Evolutionary conservation across 2,888 invertebrate genomes (phyloP).

Genomic region (Thalpophila matura): DNA sequence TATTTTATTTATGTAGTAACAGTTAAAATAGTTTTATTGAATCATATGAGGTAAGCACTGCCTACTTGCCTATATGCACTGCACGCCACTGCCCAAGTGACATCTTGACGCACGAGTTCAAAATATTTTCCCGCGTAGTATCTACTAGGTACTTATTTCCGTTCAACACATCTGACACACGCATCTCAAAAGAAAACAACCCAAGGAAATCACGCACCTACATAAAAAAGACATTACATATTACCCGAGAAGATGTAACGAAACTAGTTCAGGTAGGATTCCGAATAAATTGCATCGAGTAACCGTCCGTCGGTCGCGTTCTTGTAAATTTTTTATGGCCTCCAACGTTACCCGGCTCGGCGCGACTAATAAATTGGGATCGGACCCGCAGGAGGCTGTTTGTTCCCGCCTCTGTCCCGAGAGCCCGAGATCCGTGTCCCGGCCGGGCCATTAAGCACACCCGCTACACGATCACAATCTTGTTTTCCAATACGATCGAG

Average conservation of each 20-base stretch:
- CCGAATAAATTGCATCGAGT: slow-evolving; percentile 69
- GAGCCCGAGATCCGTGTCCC: slow-evolving; percentile 62
- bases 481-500: slow-evolving; percentile 67
- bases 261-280: slow-evolving; percentile 47
- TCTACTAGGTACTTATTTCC: slow-evolving; percentile 33
- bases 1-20: no score
- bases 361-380: slow-evolving; percentile 72
- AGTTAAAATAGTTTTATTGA: no score
- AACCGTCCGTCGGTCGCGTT: slow-evolving; percentile 60
- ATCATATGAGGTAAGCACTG: no score
- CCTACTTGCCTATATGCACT: no score
- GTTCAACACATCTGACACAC: slow-evolving; percentile 11
- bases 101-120: slow-evolving; percentile 12
- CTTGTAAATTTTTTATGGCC: slow-evolving; percentile 72
- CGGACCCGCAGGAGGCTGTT: slow-evolving; percentile 67
- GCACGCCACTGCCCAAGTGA: no score
- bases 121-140: slow-evolving; percentile 6
- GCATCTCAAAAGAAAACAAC: slow-evolving; percentile 23
- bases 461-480: slow-evolving; percentile 69
- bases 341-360: slow-evolving; percentile 49
- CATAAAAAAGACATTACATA: slow-evolving; percentile 44
- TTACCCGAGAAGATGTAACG: slow-evolving; percentile 42
- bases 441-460: slow-evolving; percentile 71
- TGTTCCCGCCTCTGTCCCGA: slow-evolving; percentile 65
- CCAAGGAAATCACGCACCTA: slow-evolving; percentile 38